Base-by-base conservation (phyloP, 1,140 invertebrate species). In the Steinernema khuongi region DNA sequence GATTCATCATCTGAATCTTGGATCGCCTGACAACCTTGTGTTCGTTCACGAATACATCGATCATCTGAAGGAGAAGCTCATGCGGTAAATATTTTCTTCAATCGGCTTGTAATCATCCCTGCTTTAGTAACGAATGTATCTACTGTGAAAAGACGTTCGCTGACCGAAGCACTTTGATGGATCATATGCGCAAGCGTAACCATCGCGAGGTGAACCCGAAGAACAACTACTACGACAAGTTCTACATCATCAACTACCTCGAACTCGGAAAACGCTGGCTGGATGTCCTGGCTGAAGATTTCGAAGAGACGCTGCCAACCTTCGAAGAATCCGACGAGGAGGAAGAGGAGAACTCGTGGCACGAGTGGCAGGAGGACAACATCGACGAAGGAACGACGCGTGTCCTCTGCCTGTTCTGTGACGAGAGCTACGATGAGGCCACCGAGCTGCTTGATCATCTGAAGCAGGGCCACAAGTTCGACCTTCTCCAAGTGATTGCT, bases 171-270 rank as follows among this genome's bases (percentile, higher is more conserved):
- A 74, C 75, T 32, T 72, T 85, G 17, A 85, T 84, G 82, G 83
- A 84, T 32, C 83, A 84, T 67, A 84, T 84, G 83, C 74, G 83
- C 14, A 84, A 84, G 68, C 70, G 83, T 60, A 83, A 84, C 43
- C 83, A 84, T 73, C 77, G 83, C 7, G 83, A 84, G 74, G 83
- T 84, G 19, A 84, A 84, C 68, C 83, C 83, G 26, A 85, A 80
- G 32, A 84, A 84, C 70, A 81, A 83, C 70, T 84, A 85, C 60
- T 85, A 85, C 68, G 82, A 83, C 77, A 83, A 83, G 70, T 84
- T 84, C 74, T 85, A 85, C 78, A 83, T 84, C 73, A 84, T 84
- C 79, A 84, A 84, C 69, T 84, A 84, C 68, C 76, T 84, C 70
- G 83, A 84, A 67, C 72, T 84, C 32, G 83, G 83, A 17, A 85